Percentiles rank a stretch among this genome's conserved stretches.
Evolutionary conservation across 2,888 invertebrate species (phyloP).

Genomic region (Lasioglossum zephyrum): DNA sequence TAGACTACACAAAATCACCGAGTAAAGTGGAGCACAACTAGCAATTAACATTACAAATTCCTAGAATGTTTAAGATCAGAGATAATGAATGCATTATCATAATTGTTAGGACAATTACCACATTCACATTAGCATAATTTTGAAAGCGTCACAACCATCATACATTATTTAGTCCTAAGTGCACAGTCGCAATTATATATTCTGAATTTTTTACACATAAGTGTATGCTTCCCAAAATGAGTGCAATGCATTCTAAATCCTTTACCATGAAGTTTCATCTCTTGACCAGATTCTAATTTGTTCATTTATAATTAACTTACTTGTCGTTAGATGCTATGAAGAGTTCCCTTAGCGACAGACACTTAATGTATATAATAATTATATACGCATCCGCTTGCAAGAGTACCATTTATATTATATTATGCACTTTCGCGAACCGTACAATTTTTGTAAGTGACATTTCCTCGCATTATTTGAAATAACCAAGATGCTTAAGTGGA

Average conservation of each 20-base stretch:
- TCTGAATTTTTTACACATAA: not conserved
- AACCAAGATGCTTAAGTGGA: no score
- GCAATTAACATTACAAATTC: constrained; percentile 48
- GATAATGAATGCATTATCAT: constrained; percentile 7
- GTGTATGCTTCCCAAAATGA: not conserved
- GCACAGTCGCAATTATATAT: not conserved
- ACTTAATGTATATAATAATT: no score
- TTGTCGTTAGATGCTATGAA: not conserved
- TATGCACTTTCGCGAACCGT: no score
- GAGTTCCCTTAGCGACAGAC: no score
- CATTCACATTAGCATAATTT: constrained; percentile 23
- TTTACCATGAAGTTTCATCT: not conserved
- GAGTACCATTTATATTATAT: no score
- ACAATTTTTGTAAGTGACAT: no score
- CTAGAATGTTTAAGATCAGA: constrained; percentile 11
- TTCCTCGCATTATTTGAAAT: no score
- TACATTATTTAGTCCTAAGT: constrained; percentile 14
- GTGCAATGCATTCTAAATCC: not conserved
- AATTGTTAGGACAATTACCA: constrained; percentile 32
- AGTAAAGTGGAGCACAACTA: not conserved
- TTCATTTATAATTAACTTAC: not conserved
- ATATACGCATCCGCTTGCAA: no score
- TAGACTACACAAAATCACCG: constrained; percentile 13
- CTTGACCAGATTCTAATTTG: not conserved
- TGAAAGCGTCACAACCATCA: constrained; percentile 7